A percentile compares a stretch with the other conserved stretches of the same genome.
phyloP scores from a whole-genome alignment of 1,140 invertebrate genomes.

The Drosophila eugracilis region DNA sequence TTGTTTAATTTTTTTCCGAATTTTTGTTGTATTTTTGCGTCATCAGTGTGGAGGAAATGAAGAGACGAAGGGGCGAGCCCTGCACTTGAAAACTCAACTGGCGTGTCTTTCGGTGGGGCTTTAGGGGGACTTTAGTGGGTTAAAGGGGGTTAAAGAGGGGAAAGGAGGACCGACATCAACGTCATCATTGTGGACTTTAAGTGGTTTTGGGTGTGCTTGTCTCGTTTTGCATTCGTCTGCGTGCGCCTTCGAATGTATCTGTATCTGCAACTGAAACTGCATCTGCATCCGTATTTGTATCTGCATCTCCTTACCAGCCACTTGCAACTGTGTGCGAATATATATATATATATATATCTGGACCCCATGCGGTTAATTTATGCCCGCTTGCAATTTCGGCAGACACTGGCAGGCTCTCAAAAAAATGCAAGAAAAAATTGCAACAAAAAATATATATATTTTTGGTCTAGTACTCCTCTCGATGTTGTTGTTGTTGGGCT shows the following conservation, averaged over 20 bases:
- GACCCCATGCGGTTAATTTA: slow-evolving; percentile 83
- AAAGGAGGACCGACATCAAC: slow-evolving; percentile 62
- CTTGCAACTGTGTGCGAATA: slow-evolving; percentile 35
- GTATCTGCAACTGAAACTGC: slow-evolving; percentile 13
- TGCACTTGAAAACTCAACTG: slow-evolving; percentile 82
- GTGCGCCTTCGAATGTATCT: slow-evolving; percentile 35
- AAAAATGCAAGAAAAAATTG: slow-evolving; percentile 52
- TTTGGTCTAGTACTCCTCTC: slow-evolving; percentile 72
- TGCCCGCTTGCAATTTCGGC: slow-evolving; percentile 82
- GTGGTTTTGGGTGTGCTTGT: slow-evolving; percentile 81
- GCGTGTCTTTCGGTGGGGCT: slow-evolving; percentile 43
- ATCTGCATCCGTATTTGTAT: slow-evolving; percentile 18
- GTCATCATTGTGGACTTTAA: slow-evolving; percentile 82
- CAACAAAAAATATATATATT: slow-evolving; percentile 65
- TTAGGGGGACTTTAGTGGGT: slow-evolving; percentile 4
- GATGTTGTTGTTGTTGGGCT: slow-evolving; percentile 31
- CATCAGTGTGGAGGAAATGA: slow-evolving; percentile 46
- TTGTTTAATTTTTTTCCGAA: slow-evolving; percentile 36
- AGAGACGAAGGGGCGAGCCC: slow-evolving; percentile 15
- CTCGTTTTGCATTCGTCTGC: slow-evolving; percentile 54
- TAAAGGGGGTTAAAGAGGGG: background rate
- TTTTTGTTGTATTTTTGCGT: slow-evolving; percentile 63
- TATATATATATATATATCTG: too few relatives aligned
- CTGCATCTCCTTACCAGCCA: slow-evolving; percentile 2
- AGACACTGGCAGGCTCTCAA: slow-evolving; percentile 58